Evolutionary conservation across 2,888 invertebrate genomes (phyloP), one percentile per base, ranked within the genome.

Genomic region (Tortricodes alternella): DNA sequence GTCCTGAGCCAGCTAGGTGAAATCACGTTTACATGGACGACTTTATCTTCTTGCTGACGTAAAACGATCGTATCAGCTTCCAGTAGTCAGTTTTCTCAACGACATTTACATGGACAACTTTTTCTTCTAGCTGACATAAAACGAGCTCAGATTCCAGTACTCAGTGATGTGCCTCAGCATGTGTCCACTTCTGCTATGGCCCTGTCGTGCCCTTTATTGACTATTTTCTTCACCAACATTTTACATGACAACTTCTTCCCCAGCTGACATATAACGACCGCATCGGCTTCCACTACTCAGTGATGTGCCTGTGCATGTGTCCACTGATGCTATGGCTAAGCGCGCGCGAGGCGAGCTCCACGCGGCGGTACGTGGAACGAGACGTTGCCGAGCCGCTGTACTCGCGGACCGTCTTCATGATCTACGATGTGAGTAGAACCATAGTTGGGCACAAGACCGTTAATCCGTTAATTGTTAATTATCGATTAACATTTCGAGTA

Each of bases 211-310:
- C n/a, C n/a, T n/a, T n/a, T n/a, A n/a, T n/a, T n/a, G n/a, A n/a
- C n/a, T n/a, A n/a, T n/a, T n/a, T n/a, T n/a, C n/a, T n/a, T n/a
- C n/a, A n/a, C n/a, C n/a, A n/a, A n/a, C n/a, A n/a, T n/a, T n/a
- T n/a, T n/a, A n/a, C n/a, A n/a, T n/a, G n/a, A n/a, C n/a, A n/a
- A n/a, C n/a, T n/a, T n/a, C n/a, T 50, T 46, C 63, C 61, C 1
- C 93, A 95, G 85, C 75, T 96, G 46, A 92, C 92, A 34, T 92
- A 95, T 67, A 94, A 95, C 78, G 96, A 96, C 77, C 92, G 98
- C 55, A 80, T 96, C 57, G 97, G 97, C n/a, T 97, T 95, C 78
- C 96, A 97, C 78, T 97, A 97, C 79, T 92, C 94, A 18, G 94
- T 96, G 60, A 93, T 96, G 92, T 94, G 95, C 41, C 75, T 98